Conservation (phyloP, 2,797 vertebrate genomes). For the Microctenopoma stevenorrisi region DNA sequence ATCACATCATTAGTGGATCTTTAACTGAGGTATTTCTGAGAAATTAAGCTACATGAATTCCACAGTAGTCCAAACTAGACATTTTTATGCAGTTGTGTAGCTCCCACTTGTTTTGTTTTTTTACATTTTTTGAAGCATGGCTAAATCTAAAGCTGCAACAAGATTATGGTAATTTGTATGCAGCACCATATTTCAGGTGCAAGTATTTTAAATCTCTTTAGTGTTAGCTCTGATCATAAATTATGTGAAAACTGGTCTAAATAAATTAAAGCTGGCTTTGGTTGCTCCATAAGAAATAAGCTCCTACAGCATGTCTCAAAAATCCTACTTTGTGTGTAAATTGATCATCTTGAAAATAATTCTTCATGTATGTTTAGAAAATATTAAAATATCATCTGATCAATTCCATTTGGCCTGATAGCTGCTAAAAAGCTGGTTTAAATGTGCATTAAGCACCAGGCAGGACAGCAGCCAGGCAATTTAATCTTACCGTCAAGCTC, state of each 20-base stretch:
- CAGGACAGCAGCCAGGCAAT: constrained; percentile 17
- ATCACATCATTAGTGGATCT: too few species aligned
- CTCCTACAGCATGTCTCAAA: not conserved
- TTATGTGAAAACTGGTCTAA: not conserved
- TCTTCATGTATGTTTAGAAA: not conserved
- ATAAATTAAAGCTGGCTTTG: not conserved
- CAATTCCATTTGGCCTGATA: not conserved
- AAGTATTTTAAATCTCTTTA: not conserved
- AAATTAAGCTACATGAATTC: too few species aligned
- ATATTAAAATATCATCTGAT: constrained; percentile 1
- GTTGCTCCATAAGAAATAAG: not conserved
- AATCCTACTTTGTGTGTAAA: not conserved
- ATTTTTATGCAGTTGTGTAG: too few species aligned
- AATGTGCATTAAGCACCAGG: constrained; percentile 2
- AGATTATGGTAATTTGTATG: constrained; percentile 18
- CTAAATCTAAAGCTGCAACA: constrained; percentile 29
- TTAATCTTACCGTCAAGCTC: constrained; percentile 91
- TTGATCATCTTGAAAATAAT: not conserved
- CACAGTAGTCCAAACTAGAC: too few species aligned
- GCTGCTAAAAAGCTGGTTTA: constrained; percentile 9
- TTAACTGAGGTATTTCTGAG: too few species aligned
- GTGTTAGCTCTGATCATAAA: constrained; percentile 13
- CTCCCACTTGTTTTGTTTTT: too few species aligned
- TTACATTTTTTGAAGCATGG: constrained; percentile 15
- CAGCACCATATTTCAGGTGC: not conserved